Evolutionary conservation across 2,888 invertebrate genomes (phyloP).

Genomic region (Diloba caeruleocephala): DNA sequence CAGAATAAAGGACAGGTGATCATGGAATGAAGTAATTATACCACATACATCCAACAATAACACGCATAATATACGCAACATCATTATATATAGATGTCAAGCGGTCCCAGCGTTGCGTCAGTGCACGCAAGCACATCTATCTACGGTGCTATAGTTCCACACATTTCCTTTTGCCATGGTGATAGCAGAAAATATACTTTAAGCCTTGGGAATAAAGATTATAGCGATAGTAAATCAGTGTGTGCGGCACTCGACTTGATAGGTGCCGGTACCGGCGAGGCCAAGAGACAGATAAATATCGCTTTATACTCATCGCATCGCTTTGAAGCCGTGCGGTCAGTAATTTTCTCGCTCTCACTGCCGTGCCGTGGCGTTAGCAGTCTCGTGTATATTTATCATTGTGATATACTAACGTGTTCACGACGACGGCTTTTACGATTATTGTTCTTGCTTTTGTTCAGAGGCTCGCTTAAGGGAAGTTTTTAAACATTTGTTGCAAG

Average conservation of each 20-base stretch:
- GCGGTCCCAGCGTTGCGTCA: conserved; percentile 71
- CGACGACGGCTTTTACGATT: conserved; percentile 52
- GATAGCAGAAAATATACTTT: conserved; percentile 49
- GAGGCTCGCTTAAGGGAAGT: conserved; percentile 29
- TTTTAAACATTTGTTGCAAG: conserved; percentile 19
- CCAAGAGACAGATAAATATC: conserved; percentile 79
- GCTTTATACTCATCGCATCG: conserved; percentile 71
- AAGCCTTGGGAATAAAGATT: conserved; percentile 33
- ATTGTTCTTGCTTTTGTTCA: conserved; percentile 53
- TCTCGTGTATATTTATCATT: conserved; percentile 56
- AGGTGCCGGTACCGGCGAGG: conserved; percentile 69
- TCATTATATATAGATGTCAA: conserved; percentile 58
- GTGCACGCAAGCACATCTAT: conserved; percentile 69
- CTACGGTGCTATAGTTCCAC: conserved; percentile 60
- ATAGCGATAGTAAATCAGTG: conserved; percentile 32
- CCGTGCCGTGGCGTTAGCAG: conserved; percentile 48
- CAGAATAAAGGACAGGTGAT: conserved; percentile 27
- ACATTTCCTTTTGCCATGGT: conserved; percentile 20
- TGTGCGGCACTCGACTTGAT: conserved; percentile 63
- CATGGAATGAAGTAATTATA: conserved; percentile 24
- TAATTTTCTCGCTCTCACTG: conserved; percentile 66
- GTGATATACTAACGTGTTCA: conserved; percentile 53
- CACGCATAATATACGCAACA: conserved; percentile 37
- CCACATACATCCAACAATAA: conserved; percentile 37
- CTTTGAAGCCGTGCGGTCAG: conserved; percentile 73